phyloP scores from a whole-genome alignment of 2,888 invertebrate genomes.

The Laothoe populi region DNA sequence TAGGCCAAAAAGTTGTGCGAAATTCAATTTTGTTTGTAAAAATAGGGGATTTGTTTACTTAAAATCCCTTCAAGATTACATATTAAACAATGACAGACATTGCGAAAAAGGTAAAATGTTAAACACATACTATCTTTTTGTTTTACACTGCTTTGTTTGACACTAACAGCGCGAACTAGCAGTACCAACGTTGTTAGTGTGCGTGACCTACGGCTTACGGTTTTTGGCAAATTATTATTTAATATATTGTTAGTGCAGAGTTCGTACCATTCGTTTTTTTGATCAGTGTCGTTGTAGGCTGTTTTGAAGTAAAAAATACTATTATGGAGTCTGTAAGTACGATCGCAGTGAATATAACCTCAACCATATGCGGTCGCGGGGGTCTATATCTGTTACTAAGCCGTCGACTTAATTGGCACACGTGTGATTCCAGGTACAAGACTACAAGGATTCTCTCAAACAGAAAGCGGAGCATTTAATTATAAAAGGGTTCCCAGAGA shows the following conservation, averaged over 20 bases:
- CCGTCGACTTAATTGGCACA: slow-evolving; percentile 39
- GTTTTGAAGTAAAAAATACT: slow-evolving; percentile 8
- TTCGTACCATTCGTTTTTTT: background rate
- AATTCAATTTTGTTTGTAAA: slow-evolving; percentile 41
- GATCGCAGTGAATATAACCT: slow-evolving; percentile 60
- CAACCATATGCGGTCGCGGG: slow-evolving; percentile 50
- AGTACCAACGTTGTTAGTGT: slow-evolving; percentile 62
- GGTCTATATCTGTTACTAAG: slow-evolving; percentile 41
- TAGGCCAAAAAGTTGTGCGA: slow-evolving; percentile 44
- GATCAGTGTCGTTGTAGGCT: slow-evolving; percentile 6
- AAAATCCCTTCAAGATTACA: slow-evolving; percentile 41
- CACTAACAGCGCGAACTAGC: slow-evolving; percentile 60
- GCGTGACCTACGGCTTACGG: slow-evolving; percentile 64
- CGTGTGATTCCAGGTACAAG: slow-evolving; percentile 89
- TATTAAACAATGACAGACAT: slow-evolving; percentile 74
- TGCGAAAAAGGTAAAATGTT: slow-evolving; percentile 72
- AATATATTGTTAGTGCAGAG: slow-evolving; percentile 25
- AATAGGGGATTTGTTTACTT: slow-evolving; percentile 42
- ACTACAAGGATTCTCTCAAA: slow-evolving; percentile 95
- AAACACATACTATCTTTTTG: slow-evolving; percentile 35
- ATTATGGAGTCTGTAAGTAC: slow-evolving; percentile 53
- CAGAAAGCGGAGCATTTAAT: slow-evolving; percentile 95
- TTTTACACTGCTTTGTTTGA: slow-evolving; percentile 56
- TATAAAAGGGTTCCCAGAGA: slow-evolving; percentile 95
- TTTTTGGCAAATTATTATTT: slow-evolving; percentile 41